Evolutionary conservation across 1,140 invertebrate genomes (phyloP), one percentile per base, ranked within the genome.

Genomic region (Steinernema khuongi): DNA sequence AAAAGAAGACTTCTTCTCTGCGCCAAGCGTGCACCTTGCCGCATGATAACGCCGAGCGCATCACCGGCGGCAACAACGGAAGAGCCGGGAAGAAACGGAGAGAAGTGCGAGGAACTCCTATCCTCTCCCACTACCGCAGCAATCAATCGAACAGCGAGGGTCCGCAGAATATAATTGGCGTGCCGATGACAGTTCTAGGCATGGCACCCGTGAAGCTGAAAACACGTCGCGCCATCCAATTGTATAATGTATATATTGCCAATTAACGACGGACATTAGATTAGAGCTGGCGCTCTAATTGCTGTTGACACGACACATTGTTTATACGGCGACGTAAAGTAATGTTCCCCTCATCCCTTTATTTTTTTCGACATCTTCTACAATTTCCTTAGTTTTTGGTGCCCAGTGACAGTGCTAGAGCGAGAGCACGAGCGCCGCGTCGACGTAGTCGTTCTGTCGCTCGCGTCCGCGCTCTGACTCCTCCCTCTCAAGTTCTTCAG

Each of bases 361-460:
- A 68, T 33, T 31, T 68, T 68, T 68, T n/a, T 67, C 60, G 7
- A 22, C n/a, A n/a, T n/a, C n/a, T 68, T 68, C 67, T 68, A 29
- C 29, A 19, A 67, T 67, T 68, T 31, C 29, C 29, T 33, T 31
- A 68, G 11, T 68, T 68, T 68, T 31, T 68, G 67, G 31, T 68
- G 32, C 32, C 31, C 67, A 17, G 29, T 68, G 22, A 31, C 67
- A 31, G 22, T 60, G 50, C 11, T 17, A 60, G 50, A 22, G 26
- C 50, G 22, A 60, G 50, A 60, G 50, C 50, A 60, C n/a, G 22
- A 11, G 50, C 50, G 50, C 50, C 50, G 50, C 50, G 11, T 7
- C 50, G 50, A 60, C 50, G 50, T 60, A 14, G 50, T 60, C 22
- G 11, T 60, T 11, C 26, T 26, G 50, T 26, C 50, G 50, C 19